A percentile compares a stretch with the other conserved stretches of the same genome.
Evolutionary conservation across 2,113 vertebrate species (phyloP).

Genomic region (Sakesphorus luctuosus): DNA sequence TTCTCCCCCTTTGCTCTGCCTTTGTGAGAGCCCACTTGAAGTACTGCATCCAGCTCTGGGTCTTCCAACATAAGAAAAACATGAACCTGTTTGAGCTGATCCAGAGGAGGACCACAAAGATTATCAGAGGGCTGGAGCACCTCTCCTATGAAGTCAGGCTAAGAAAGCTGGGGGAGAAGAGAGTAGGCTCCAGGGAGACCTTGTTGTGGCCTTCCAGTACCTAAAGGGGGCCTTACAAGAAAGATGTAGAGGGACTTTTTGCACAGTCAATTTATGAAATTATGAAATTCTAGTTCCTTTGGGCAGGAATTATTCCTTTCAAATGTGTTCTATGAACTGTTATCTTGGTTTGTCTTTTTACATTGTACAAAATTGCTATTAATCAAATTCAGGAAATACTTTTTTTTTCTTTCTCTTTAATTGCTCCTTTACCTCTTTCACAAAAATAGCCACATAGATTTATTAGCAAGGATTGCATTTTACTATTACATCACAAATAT

Average conservation of each 20-base stretch:
- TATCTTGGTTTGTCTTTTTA: not conserved
- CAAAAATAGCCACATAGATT: not conserved
- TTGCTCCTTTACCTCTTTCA: not conserved
- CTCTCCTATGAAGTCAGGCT: not conserved
- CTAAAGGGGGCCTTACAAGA: not conserved
- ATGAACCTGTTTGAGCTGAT: fast-evolving
- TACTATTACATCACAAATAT: not conserved
- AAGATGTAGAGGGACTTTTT: not conserved
- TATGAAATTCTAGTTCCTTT: not conserved
- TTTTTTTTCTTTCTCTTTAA: not conserved
- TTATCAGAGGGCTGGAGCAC: not conserved
- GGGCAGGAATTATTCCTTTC: not conserved
- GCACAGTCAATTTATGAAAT: not conserved
- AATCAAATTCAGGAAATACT: not conserved
- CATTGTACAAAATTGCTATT: not conserved
- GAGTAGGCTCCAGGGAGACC: not conserved
- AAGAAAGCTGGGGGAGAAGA: not conserved
- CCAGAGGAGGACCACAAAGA: not conserved
- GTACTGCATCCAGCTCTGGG: not conserved
- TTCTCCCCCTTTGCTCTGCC: not conserved
- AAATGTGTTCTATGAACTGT: not conserved
- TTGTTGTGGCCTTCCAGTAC: not conserved
- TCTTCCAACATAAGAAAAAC: not conserved
- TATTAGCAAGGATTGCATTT: not conserved
- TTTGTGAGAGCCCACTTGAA: fast-evolving